Evolutionary conservation across 2,113 vertebrate genomes (phyloP), one percentile per base, ranked within the genome.

Genomic region (Ploceus nigricollis): DNA sequence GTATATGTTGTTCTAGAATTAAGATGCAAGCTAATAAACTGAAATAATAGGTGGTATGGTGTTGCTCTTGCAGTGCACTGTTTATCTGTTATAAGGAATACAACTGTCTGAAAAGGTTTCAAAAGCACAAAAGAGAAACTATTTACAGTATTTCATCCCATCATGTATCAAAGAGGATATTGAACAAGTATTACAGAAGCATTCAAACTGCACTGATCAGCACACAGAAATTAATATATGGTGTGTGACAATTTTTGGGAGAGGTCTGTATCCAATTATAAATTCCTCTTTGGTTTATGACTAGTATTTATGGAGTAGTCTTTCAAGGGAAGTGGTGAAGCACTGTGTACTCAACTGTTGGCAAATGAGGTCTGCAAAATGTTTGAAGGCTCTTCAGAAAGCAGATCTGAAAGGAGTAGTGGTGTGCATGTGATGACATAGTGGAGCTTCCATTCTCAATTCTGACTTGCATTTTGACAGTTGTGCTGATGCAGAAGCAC

Each of bases 301-400:
- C 16, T 69, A 61, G 50, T 17, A 70, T 69, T 65, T 73, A 61
- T 90, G 66, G 57, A 87, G 23, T 33, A 79, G 58, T 82, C 63
- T 93, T 95, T 68, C 75, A 86, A 70, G 71, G 68, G 75, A 94
- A 93, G 84, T 94, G 89, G 78, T 79, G 44, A 91, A 95, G 39
- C 40, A 20, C 57, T 89, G 45, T 69, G 69, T 72, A 48, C 21
- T 87, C 44, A 91, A 27, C 15, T 5, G 8, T 11, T 87, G 81
- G 84, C 70, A 94, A 80, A 79, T 23, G n/a, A 82, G 48, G 50
- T 72, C 57, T 87, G 44, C 31, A 50, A 65, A 91, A 28, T 15
- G 10, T 91, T 89, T 82, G 93, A 91, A 87, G 66, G 53, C 28
- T 79, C 25, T 82, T 94, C 70, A 85, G 77, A 93, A 72, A 82